These are phyloP conservation scores for Atrichornis clamosus DNA, from an alignment of 2,113 vertebrate species.

Conservation along the genomic window DNA sequence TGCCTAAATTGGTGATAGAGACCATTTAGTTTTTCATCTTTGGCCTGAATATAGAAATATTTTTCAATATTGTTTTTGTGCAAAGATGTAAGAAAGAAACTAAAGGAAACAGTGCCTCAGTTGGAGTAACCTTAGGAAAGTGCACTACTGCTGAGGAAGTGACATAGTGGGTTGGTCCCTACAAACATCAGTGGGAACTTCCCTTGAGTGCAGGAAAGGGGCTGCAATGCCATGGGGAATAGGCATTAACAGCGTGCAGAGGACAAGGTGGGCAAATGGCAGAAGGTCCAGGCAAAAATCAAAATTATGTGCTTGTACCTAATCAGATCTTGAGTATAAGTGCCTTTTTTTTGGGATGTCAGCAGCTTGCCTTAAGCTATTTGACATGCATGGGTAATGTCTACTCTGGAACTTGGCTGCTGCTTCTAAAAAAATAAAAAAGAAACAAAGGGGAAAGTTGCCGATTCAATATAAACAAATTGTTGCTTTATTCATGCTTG, in stretches of 20 bases:
- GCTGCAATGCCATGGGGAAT: not conserved
- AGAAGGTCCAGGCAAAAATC: not conserved
- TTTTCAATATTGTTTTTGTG: not conserved
- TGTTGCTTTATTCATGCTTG: not conserved
- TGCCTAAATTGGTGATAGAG: not conserved
- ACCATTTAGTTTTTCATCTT: not conserved
- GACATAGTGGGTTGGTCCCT: not conserved
- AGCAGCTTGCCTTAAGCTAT: not conserved
- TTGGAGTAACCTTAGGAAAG: not conserved
- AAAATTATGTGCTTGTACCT: not conserved
- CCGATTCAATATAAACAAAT: not conserved
- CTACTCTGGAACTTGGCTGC: not conserved
- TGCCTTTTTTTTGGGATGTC: not conserved
- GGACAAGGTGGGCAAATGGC: not conserved
- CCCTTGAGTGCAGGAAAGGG: not conserved
- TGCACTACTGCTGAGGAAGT: accelerated
- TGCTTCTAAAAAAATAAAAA: not conserved
- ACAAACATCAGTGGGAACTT: not conserved
- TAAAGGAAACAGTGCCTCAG: not conserved
- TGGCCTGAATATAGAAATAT: not conserved
- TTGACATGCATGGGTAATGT: accelerated
- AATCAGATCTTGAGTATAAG: not conserved
- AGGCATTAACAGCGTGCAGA: not conserved
- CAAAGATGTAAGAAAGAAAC: not conserved
- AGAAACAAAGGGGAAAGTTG: not conserved